Conservation (phyloP, 2,113 vertebrate genomes). For the Alligator sinensis region DNA sequence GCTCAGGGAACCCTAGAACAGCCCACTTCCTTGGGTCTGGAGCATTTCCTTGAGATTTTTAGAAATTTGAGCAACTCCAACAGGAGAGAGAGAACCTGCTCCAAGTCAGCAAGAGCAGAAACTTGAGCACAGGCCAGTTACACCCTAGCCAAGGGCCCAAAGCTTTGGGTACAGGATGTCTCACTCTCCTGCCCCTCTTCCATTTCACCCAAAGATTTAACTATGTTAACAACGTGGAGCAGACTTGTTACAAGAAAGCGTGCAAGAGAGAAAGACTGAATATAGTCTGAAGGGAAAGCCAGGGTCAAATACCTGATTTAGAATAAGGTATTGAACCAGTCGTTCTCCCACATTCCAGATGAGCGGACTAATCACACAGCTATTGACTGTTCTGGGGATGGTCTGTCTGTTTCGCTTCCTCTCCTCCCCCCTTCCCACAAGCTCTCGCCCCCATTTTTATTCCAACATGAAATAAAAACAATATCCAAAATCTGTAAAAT, state of each 20-base stretch:
- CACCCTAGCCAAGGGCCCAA: not conserved
- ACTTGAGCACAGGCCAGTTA: not conserved
- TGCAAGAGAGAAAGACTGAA: not conserved
- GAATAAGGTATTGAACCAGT: not conserved
- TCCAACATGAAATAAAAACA: not conserved
- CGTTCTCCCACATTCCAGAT: not conserved
- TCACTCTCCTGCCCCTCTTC: not conserved
- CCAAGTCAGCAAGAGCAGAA: conserved; percentile 7
- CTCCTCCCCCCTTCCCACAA: not conserved
- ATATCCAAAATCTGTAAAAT: not conserved
- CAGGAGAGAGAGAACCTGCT: not conserved
- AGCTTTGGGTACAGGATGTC: not conserved
- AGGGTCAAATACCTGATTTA: not conserved
- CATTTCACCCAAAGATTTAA: not conserved
- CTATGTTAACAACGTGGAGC: not conserved
- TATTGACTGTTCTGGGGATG: not conserved
- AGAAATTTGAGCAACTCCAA: not conserved
- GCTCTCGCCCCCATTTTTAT: not conserved
- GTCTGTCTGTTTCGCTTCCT: not conserved
- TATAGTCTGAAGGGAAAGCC: too few relatives aligned
- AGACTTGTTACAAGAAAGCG: not conserved
- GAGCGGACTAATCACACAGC: not conserved
- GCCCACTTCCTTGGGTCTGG: not conserved
- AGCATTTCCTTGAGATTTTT: not conserved
- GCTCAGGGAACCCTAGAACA: not conserved